A percentile compares a stretch with the other conserved stretches of the same genome.
Evolutionary conservation across 2,113 vertebrate genomes (phyloP).

Genomic region (Ceyx cyanopectus): DNA sequence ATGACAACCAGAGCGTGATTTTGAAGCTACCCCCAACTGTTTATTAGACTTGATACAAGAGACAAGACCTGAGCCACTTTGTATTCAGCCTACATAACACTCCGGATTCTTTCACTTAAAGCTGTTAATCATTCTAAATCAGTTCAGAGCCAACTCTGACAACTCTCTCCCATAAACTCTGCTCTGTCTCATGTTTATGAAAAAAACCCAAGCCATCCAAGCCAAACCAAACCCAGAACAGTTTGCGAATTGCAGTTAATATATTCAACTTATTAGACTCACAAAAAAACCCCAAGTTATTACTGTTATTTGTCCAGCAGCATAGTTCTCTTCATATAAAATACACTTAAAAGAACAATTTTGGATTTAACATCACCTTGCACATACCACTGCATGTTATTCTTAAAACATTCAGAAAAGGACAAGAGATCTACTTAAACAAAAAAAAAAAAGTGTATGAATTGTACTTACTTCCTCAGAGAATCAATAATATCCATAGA

Average conservation of each 20-base stretch:
- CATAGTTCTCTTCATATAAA: not conserved
- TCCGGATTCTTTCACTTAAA: not conserved
- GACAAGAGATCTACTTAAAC: not conserved
- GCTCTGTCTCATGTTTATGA: not conserved
- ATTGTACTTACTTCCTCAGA: constrained; percentile 87
- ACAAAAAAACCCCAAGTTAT: not conserved
- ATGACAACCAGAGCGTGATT: too few species aligned
- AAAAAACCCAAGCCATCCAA: not conserved
- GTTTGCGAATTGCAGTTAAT: not conserved
- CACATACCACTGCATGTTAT: fast-evolving
- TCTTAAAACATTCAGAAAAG: not conserved
- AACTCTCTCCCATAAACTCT: not conserved
- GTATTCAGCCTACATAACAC: not conserved
- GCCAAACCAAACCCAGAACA: not conserved
- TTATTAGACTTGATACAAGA: not conserved
- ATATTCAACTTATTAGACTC: not conserved
- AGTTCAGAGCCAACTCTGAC: not conserved
- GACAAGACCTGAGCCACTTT: not conserved
- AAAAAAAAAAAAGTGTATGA: not conserved
- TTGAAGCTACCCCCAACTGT: too few species aligned
- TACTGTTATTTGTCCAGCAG: not conserved
- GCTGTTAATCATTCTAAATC: not conserved
- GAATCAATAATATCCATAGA: constrained; percentile 97
- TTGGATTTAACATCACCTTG: not conserved
- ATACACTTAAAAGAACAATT: not conserved